Base-by-base conservation (phyloP, 2,797 vertebrate genomes). In the Amblyopsis hoosieri region DNA sequence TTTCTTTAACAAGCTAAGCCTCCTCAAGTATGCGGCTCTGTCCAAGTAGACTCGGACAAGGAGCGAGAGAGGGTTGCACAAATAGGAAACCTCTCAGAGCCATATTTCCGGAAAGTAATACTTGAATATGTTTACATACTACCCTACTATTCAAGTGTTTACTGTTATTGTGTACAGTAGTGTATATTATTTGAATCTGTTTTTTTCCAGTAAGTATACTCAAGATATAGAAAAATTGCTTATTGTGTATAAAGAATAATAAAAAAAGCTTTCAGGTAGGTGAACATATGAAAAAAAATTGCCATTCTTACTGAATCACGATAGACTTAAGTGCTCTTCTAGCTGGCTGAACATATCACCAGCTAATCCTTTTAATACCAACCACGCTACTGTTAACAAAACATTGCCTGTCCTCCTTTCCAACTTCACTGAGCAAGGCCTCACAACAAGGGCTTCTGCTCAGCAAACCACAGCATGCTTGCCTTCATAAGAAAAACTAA, bases 361-460 rank as follows among this genome's bases (percentile, higher is more conserved):
- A 6, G 62, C 69, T 83, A 82, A 83, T 82, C 77, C 23, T 74
- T 82, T 76, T 55, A 84, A 84, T 75, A 65, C 59, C 76, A 76
- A 82, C 72, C 74, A 60, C 14, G 23, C 62, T 54, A 56, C 71
- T 66, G 72, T 80, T 57, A 76, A 71, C 75, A 75, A 67, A 76
- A 76, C 58, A 66, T 12, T 37, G 58, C 13, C 23, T 53, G 46
- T 52, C 33, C 59, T 57, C 61, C 50, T 61, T 71, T 64, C 42
- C 23, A 57, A 55, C 64, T 67, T 65, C 68, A 57, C 55, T 55
- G 53, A 72, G 64, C 60, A 58, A 67, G 65, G 57, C 61, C 66
- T 69, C 59, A 74, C 70, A 71, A 73, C 47, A 66, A 61, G 45
- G 69, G 62, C 19, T 37, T 58, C 49, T 45, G 64, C 58, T 61